Evolutionary conservation across 2,113 vertebrate species (phyloP), one percentile per base, ranked within the genome.

Genomic region (Neolamprologus modestus): DNA sequence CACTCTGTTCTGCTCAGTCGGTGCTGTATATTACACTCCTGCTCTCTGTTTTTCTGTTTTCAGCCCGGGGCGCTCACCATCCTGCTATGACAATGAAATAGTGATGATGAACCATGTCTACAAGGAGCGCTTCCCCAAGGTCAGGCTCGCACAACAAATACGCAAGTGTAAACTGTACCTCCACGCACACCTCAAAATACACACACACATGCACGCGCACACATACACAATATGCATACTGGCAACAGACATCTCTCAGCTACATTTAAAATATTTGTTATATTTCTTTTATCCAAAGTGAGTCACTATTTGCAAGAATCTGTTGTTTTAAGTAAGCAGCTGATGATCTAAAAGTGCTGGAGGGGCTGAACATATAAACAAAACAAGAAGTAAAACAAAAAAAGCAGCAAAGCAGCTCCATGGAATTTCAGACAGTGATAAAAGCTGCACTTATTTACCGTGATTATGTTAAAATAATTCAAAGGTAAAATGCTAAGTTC

Each of bases 61-160:
- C 95, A 98, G 98, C 94, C 97, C 98, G 3, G 98, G 98, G 87
- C 97, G 97, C 84, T 98, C 98, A 8, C 97, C 98, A 84, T 98
- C 97, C 89, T 98, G 97, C 93, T 97, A 98, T 50, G 98, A 99
- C 96, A 98, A 98, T 81, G 98, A 99, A 96, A 98, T 98, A 78
- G 96, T 98, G 93, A 98, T 98, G 97, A 98, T 98, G 98, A 98
- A 98, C 96, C 98, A 98, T 82, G 98, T 98, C 90, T 99, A 98
- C 95, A 98, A 98, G 95, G 98, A 98, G 87, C 96, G 98, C 61
- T 98, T 99, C 93, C 98, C 98, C 45, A 98, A 99, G 98, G 98
- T 99, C 95, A 96, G 92, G 84, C 80, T 83, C 87, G 78, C 78
- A 73, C 66, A 91, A 92, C 86, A 82, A 83, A 92, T 52, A 40